Base-by-base conservation (phyloP, 2,113 vertebrate species). In the Aptenodytes forsteri region DNA sequence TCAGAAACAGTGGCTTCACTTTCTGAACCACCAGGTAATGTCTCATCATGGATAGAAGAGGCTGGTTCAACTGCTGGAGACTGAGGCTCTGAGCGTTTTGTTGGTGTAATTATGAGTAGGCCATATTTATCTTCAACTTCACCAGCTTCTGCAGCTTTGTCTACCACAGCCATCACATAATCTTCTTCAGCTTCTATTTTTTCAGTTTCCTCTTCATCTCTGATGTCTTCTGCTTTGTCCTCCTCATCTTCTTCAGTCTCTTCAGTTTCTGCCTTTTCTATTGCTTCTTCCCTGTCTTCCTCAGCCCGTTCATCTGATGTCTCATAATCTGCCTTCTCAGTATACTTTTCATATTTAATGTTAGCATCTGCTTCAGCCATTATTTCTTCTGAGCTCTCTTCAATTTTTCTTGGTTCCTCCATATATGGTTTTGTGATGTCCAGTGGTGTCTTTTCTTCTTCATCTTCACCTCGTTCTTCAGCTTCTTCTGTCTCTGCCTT, bases 401-500 rank as follows among this genome's bases (percentile, higher is more conserved):
- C 25, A 7, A 46, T 40, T 95, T 95, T 98, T 77, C 40, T 66
- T 84, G 29, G 26, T 83, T 95, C 62, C 14, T 86, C 89, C 11
- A 62, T 61, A 46, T 90, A 89, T 11, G 93, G 91, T 91, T 98
- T 98, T 61, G 97, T 98, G 34, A 61, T 18, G 25, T 92, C 90
- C 58, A 92, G 42, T 5, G 23, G 50, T 80, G 87, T 72, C 7
- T 83, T 97, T 69, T 98, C 98, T 30, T 97, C 97, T 10, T 96
- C 97, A 40, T 96, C 97, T 89, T 98, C 98, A 91, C 96, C 98
- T 20, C 97, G 98, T 90, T 99, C 99, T 89, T 99, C 98, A 22
- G 99, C 98, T 94, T 99, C 99, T 92, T 99, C 99, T 9, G 98
- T 99, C 71, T 99, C 99, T 93, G 98, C 99, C 93, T 99, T 99